Conservation (phyloP, 1,140 invertebrate genomes). For the Plectus sambesii region DNA sequence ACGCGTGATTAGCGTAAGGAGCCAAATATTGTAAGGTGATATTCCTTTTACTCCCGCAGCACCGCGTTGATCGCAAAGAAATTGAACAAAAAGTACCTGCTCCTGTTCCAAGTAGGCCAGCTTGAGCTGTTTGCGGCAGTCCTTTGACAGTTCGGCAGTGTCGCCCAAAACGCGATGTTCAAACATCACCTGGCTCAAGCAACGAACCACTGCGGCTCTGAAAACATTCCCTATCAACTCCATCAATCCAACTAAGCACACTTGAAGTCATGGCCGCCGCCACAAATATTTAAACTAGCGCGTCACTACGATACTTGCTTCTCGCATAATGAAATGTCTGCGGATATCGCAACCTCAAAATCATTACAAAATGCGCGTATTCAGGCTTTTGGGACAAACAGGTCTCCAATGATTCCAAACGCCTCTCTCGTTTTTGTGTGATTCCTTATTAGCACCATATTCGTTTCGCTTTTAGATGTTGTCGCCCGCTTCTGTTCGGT, state of each 20-base stretch:
- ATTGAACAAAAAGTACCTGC: constrained; percentile 31
- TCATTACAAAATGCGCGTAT: too few species aligned
- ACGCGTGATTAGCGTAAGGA: constrained; percentile 5
- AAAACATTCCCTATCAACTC: constrained; percentile 30
- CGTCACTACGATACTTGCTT: too few species aligned
- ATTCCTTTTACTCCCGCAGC: not conserved
- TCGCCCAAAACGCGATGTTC: constrained; percentile 55
- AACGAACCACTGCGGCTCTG: constrained; percentile 72
- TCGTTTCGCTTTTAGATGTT: too few species aligned
- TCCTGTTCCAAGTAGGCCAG: constrained; percentile 45
- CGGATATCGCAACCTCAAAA: too few species aligned
- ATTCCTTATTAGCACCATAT: too few species aligned
- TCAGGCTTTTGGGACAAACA: too few species aligned
- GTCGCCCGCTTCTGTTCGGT: too few species aligned
- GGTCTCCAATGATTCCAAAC: too few species aligned
- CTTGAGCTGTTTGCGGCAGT: constrained; percentile 46
- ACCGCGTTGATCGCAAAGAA: not conserved
- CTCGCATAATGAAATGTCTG: too few species aligned
- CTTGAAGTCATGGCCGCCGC: too few species aligned
- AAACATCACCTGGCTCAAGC: constrained; percentile 63
- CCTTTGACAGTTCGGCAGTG: constrained; percentile 69
- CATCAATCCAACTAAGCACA: constrained; percentile 35
- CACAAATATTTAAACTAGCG: too few species aligned
- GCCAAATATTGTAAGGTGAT: not conserved
- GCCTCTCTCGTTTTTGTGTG: too few species aligned